Evolutionary conservation across 2,113 vertebrate genomes (phyloP).

Genomic region (Toxotes jaculatrix): DNA sequence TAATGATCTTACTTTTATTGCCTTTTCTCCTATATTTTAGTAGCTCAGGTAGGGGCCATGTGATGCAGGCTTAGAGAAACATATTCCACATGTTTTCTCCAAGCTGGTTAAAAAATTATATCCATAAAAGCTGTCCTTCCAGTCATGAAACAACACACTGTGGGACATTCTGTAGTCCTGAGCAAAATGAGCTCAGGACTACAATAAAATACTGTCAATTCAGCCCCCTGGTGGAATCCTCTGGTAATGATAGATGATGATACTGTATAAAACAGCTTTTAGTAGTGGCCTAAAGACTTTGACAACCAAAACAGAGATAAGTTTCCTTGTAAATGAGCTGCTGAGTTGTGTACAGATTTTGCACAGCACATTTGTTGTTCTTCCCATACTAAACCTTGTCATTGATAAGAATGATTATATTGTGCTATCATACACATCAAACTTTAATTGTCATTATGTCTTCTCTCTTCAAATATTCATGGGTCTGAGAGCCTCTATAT

Average conservation of each 20-base stretch:
- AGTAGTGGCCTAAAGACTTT: neutral
- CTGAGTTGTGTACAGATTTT: no score
- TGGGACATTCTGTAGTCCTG: neutral
- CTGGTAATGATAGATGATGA: neutral
- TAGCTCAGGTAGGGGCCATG: neutral
- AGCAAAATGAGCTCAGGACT: neutral
- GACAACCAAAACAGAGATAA: no score
- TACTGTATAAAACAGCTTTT: neutral
- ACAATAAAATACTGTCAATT: neutral
- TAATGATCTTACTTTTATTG: neutral
- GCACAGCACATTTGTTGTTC: neutral
- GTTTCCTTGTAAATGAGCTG: no score
- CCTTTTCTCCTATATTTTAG: neutral
- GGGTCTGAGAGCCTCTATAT: neutral
- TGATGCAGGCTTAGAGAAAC: neutral
- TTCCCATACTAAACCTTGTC: neutral
- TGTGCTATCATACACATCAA: neutral
- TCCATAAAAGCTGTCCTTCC: neutral
- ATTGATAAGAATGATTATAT: no score
- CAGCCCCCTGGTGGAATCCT: slow-evolving; percentile 3
- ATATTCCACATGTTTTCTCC: neutral
- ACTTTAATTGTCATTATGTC: neutral
- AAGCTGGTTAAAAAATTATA: neutral
- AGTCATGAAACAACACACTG: slow-evolving; percentile 11
- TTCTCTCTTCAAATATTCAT: neutral